Evolutionary conservation across 2,797 vertebrate genomes (phyloP), one percentile per base, ranked within the genome.

Genomic region (Cyclopterus lumpus): DNA sequence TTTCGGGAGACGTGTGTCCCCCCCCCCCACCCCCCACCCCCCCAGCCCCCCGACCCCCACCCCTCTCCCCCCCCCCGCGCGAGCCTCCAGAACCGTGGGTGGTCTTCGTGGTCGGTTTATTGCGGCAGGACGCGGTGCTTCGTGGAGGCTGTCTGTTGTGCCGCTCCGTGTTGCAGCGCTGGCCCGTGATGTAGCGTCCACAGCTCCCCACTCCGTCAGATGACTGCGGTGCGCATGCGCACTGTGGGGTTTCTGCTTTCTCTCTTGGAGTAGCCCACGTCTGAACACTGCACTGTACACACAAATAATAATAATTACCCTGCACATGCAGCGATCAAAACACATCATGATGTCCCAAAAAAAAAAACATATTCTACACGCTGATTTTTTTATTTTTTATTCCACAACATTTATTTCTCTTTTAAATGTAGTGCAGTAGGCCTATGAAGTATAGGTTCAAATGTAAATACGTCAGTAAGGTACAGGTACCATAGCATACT

Each of bases 201-300:
- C 73, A 57, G 75, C 73, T 70, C 80, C 80, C 16, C 82, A 48
- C n/a, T n/a, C 67, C 86, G 82, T 93, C 89, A 92, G 89, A 81
- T 82, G 88, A 89, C 88, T 65, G 77, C 40, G 55, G 51, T 61
- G 83, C 91, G 86, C 93, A 89, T 91, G 93, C 93, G 93, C 78
- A 69, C 53, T 74, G 20, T 1, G 6, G 0, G 36, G 8, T 36
- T 11, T 12, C 26, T 14, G 12, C 14, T 38, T 24, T 12, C 64
- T 58, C 73, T 30, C 8, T 22, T 15, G 28, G 26, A 58, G 49
- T 46, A 49, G 20, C 46, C 20, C n/a, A 4, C 0, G 48, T 57
- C 7, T 24, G 48, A 73, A 40, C 2, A 8, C 49, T 54, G 51
- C 70, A 44, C 55, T 63, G 10, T 54, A 6, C 26, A 28, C 26